These are phyloP conservation scores for Athalia circularis DNA, from an alignment of 2,888 invertebrate species.

Conservation along the genomic window DNA sequence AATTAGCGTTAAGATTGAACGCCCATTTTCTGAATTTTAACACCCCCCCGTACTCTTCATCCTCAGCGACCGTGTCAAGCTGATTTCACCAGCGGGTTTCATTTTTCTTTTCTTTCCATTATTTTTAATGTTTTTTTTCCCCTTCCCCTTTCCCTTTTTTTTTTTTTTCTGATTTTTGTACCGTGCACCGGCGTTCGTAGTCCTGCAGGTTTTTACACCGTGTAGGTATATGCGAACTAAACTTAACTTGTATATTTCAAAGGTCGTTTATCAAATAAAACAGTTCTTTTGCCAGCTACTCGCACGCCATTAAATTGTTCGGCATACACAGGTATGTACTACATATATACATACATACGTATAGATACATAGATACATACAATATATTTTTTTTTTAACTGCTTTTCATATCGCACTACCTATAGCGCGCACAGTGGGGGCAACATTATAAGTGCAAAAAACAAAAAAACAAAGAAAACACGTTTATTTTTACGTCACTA, in stretches of 20 bases:
- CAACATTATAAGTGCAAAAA: too few species aligned
- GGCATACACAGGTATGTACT: background rate
- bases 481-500: too few species aligned
- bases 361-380: background rate
- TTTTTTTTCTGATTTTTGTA: background rate
- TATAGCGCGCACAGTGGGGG: too few species aligned
- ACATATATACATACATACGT: too few species aligned
- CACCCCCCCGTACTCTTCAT: too few species aligned
- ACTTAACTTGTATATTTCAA: background rate
- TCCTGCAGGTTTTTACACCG: too few species aligned
- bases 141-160: background rate
- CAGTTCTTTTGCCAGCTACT: slow-evolving; percentile 37
- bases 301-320: slow-evolving; percentile 20
- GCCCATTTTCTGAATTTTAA: background rate
- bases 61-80: background rate
- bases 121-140: background rate
- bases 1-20: slow-evolving; percentile 23
- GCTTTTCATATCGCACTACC: too few species aligned
- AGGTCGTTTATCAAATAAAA: slow-evolving; percentile 34
- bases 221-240: too few species aligned
- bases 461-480: too few species aligned
- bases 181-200: background rate
- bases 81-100: background rate
- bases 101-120: background rate
- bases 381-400: too few species aligned